Evolutionary conservation across 2,888 invertebrate genomes (phyloP).

Genomic region (Catocala nupta): DNA sequence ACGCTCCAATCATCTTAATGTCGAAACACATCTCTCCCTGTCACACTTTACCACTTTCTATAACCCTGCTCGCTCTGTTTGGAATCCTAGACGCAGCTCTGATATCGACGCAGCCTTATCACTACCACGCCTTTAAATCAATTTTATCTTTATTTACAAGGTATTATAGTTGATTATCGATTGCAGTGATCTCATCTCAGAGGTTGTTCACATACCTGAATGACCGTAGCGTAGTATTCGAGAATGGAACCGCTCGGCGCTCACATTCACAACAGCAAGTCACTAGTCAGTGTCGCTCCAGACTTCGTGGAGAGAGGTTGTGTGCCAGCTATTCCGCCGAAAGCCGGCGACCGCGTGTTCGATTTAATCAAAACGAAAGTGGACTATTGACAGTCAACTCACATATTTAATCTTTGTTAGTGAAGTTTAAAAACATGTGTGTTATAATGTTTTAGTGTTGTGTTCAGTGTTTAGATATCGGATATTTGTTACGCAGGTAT

Average conservation of each 20-base stretch:
- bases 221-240: slow-evolving; percentile 83
- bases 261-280: slow-evolving; percentile 67
- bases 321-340: slow-evolving; percentile 33
- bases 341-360: slow-evolving; percentile 70
- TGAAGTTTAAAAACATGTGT: slow-evolving; percentile 78
- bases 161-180: slow-evolving; percentile 64
- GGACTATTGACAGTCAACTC: slow-evolving; percentile 54
- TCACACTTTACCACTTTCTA: slow-evolving; percentile 45
- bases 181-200: slow-evolving; percentile 60
- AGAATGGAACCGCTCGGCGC: slow-evolving; percentile 74
- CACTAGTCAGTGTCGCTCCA: slow-evolving; percentile 70
- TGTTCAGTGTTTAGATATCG: slow-evolving; percentile 53
- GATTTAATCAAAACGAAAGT: slow-evolving; percentile 53
- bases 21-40: slow-evolving; percentile 63
- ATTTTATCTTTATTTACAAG: slow-evolving; percentile 60
- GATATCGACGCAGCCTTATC: slow-evolving; percentile 87
- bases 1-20: slow-evolving; percentile 83
- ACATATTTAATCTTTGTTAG: slow-evolving; percentile 71
- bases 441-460: slow-evolving; percentile 56
- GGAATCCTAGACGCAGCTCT: slow-evolving; percentile 83
- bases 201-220: slow-evolving; percentile 85
- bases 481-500: slow-evolving; percentile 70
- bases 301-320: slow-evolving; percentile 45
- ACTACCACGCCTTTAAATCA: slow-evolving; percentile 58
- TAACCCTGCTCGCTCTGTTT: slow-evolving; percentile 66